A percentile compares a stretch with the other conserved stretches of the same genome.
Evolutionary conservation across 2,888 invertebrate genomes (phyloP).

Genomic region (Papilio protenor): DNA sequence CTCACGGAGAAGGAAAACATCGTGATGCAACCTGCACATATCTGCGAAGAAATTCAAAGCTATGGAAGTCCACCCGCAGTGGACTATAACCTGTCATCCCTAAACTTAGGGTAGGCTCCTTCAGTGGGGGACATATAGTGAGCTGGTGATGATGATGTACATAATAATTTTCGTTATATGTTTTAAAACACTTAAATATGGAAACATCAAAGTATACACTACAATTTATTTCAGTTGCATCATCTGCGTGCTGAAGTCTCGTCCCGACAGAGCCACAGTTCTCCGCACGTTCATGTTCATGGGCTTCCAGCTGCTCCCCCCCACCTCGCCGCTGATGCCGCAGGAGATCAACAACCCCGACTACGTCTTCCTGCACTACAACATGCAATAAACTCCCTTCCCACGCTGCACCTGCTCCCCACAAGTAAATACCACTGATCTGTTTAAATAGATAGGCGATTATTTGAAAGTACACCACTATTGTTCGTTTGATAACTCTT

Average conservation of each 20-base stretch:
- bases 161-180: too few relatives aligned
- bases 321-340: conserved; percentile 86
- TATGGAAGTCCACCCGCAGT: too few relatives aligned
- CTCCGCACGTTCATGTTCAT: conserved; percentile 98
- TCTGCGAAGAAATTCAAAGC: too few relatives aligned
- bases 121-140: too few relatives aligned
- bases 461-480: too few relatives aligned
- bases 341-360: conserved; percentile 84
- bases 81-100: too few relatives aligned
- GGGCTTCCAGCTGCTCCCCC: conserved; percentile 95
- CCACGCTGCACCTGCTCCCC: conserved; percentile 34
- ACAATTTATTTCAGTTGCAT: conserved; percentile 71
- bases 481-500: too few relatives aligned
- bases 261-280: conserved; percentile 92
- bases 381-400: conserved; percentile 66
- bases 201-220: background rate
- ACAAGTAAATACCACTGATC: background rate
- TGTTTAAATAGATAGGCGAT: too few relatives aligned
- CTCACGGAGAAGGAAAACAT: too few relatives aligned
- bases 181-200: background rate
- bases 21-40: too few relatives aligned
- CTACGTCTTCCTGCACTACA: conserved; percentile 82
- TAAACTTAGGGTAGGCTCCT: too few relatives aligned
- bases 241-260: conserved; percentile 91
- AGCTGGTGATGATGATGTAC: too few relatives aligned